Evolutionary conservation across 2,113 vertebrate species (phyloP).

Genomic region (Oxyruncus cristatus): DNA sequence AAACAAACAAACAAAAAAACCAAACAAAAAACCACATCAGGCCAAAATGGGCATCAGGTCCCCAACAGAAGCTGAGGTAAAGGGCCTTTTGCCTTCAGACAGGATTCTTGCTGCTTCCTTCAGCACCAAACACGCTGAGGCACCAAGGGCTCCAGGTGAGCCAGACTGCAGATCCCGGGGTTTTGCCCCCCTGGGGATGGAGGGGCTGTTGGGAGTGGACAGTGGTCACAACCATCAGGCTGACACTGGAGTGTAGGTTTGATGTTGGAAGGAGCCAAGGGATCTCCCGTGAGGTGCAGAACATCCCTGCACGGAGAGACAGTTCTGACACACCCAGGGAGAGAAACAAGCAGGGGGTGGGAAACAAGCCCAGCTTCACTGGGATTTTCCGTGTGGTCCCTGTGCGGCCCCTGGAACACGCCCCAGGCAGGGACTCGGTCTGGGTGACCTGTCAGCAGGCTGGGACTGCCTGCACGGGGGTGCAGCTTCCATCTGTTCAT

Average conservation of each 20-base stretch:
- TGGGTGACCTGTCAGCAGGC: neutral
- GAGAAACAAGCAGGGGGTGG: neutral
- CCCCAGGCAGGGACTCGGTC: neutral
- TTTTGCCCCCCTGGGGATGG: neutral
- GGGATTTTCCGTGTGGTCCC: fast-evolving
- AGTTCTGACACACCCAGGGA: no score
- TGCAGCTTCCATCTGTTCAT: neutral
- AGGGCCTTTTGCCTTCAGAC: neutral
- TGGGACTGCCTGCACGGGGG: neutral
- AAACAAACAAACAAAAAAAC: no score
- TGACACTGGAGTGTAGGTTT: neutral
- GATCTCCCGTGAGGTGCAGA: neutral
- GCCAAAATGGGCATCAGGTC: neutral
- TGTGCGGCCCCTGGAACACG: fast-evolving
- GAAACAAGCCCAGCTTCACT: no score
- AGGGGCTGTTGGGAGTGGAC: neutral
- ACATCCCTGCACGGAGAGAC: neutral
- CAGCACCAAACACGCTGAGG: neutral
- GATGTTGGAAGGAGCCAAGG: neutral
- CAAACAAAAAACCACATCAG: neutral
- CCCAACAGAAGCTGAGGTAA: neutral
- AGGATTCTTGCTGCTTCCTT: neutral
- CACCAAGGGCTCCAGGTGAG: neutral
- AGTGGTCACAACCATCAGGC: fast-evolving
- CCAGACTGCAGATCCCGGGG: fast-evolving